A percentile compares a stretch with the other conserved stretches of the same genome.
Conservation (phyloP, 1,140 invertebrate species). For the Zaprionus capensis region DNA sequence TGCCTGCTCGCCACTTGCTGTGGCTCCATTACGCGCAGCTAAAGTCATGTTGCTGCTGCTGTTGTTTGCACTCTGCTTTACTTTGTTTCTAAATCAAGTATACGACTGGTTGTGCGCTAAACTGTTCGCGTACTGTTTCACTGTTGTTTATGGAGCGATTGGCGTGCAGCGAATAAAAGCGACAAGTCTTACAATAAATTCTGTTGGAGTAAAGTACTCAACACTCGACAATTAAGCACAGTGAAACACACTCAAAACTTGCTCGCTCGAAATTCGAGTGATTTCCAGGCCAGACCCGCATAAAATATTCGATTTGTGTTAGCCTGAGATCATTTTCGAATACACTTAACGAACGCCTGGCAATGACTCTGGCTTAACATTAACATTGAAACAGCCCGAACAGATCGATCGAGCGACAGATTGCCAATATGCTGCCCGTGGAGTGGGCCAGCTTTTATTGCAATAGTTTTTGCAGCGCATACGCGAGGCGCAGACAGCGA, state of each 20-base stretch:
- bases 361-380: conserved; percentile 64
- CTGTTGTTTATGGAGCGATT: conserved; percentile 61
- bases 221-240: conserved; percentile 28
- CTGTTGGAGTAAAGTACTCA: conserved; percentile 54
- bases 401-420: conserved; percentile 10
- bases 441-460: conserved; percentile 53
- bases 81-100: conserved; percentile 53
- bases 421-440: conserved; percentile 20
- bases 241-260: conserved; percentile 62
- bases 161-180: conserved; percentile 60
- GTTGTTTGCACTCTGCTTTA: conserved; percentile 9
- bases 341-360: conserved; percentile 40
- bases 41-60: conserved; percentile 47
- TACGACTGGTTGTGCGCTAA: conserved; percentile 48
- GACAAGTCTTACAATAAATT: conserved; percentile 60
- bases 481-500: conserved; percentile 55
- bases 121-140: conserved; percentile 9
- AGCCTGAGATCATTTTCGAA: conserved; percentile 32
- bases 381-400: conserved; percentile 53
- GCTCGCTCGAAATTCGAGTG: conserved; percentile 43
- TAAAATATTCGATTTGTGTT: conserved; percentile 19
- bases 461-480: conserved; percentile 38
- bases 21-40: conserved; percentile 56
- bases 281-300: conserved; percentile 13
- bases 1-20: conserved; percentile 28